These are phyloP conservation scores for Standfussiana lucernea DNA, from an alignment of 2,888 invertebrate genomes.

Conservation along the genomic window DNA sequence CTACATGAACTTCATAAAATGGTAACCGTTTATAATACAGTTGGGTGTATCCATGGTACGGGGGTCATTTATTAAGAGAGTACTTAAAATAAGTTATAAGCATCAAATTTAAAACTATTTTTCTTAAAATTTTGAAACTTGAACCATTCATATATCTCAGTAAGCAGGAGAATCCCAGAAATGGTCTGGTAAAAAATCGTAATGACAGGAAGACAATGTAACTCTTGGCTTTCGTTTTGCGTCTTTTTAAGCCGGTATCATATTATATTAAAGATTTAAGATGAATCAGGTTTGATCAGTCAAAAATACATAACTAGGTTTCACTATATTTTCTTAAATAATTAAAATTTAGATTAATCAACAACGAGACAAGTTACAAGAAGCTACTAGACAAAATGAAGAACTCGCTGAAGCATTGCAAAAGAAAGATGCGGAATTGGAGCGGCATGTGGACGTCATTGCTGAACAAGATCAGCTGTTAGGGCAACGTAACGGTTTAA, in stretches of 20 bases:
- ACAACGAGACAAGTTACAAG: slow-evolving; percentile 77
- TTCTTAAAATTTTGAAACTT: not conserved
- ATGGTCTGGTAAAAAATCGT: not conserved
- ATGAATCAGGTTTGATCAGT: not conserved
- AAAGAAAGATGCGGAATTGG: slow-evolving; percentile 77
- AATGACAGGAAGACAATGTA: not conserved
- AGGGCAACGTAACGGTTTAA: slow-evolving; percentile 76
- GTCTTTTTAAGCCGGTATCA: not conserved
- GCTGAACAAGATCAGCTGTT: slow-evolving; percentile 74
- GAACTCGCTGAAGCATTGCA: slow-evolving; percentile 78
- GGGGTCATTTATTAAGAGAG: not conserved
- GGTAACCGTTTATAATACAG: slow-evolving; percentile 67
- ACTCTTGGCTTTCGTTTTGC: not conserved
- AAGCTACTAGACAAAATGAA: slow-evolving; percentile 76
- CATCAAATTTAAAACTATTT: not conserved
- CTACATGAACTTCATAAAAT: slow-evolving; percentile 79
- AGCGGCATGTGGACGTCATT: slow-evolving; percentile 70
- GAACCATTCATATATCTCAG: not conserved
- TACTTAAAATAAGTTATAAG: not conserved
- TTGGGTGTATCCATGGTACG: not conserved
- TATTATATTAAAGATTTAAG: not conserved
- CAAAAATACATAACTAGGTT: not conserved
- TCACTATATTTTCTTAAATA: not conserved
- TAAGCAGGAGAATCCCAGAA: not conserved
- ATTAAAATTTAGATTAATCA: slow-evolving; percentile 74